Percentiles rank a stretch among this genome's conserved stretches.
These are phyloP conservation scores for Portevinia maculata DNA, from an alignment of 2,888 invertebrate genomes.

Conservation along the genomic window DNA sequence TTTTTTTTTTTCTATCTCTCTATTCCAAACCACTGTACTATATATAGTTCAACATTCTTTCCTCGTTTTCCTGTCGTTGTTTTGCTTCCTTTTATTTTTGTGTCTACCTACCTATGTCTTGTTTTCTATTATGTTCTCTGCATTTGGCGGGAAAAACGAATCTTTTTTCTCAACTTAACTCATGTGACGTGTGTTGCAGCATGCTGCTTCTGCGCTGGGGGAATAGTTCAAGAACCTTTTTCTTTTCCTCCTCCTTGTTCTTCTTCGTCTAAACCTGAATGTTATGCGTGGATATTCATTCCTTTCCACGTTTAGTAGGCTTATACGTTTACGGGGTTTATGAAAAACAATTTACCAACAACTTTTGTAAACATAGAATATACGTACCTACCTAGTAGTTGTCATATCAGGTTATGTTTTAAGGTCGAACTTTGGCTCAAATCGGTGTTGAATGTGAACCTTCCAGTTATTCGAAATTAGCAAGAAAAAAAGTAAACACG, in stretches of 20 bases:
- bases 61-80: conserved; percentile 49
- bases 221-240: conserved; percentile 67
- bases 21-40: conserved; percentile 49
- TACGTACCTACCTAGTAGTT: no score
- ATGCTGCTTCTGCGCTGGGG: conserved; percentile 3
- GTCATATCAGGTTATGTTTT: no score
- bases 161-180: conserved; percentile 32
- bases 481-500: neutral
- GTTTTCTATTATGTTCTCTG: conserved; percentile 25
- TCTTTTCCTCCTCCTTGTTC: neutral
- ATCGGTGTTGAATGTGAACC: conserved; percentile 29
- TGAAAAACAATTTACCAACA: conserved; percentile 15
- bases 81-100: conserved; percentile 57
- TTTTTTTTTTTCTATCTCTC: conserved; percentile 50
- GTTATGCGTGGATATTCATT: conserved; percentile 13
- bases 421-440: conserved; percentile 41
- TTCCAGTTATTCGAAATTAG: conserved; percentile 6
- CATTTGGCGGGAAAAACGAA: conserved; percentile 70
- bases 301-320: conserved; percentile 25
- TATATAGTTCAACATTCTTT: conserved; percentile 63
- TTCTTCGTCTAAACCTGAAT: conserved; percentile 35
- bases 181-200: conserved; percentile 33
- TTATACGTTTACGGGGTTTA: conserved; percentile 49
- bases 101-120: conserved; percentile 35
- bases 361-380: conserved; percentile 50